phyloP scores from a whole-genome alignment of 2,113 vertebrate genomes.

The Ceyx cyanopectus region DNA sequence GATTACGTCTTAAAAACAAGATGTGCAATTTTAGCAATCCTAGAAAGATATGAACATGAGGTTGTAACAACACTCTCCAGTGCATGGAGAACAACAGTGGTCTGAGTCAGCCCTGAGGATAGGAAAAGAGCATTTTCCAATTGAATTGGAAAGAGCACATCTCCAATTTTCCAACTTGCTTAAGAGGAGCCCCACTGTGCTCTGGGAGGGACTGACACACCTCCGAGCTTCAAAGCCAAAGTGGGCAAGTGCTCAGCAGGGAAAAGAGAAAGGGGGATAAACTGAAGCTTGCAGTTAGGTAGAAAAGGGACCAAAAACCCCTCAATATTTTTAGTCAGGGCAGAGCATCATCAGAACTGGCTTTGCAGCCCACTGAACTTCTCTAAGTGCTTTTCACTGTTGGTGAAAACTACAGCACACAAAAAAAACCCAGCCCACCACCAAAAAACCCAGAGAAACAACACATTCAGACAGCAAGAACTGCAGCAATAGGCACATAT shows the following conservation, averaged over 20 bases:
- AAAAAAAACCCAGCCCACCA: too few relatives aligned
- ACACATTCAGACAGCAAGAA: too few relatives aligned
- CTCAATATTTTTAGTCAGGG: neutral
- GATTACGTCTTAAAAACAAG: neutral
- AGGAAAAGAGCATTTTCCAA: neutral
- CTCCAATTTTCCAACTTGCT: neutral
- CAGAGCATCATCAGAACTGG: neutral
- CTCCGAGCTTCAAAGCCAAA: neutral
- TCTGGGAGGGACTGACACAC: neutral
- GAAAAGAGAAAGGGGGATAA: accelerated
- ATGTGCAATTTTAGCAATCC: neutral
- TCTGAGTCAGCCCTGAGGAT: neutral
- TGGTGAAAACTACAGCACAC: neutral
- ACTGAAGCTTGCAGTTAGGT: neutral
- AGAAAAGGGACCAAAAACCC: neutral
- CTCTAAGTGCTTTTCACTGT: neutral
- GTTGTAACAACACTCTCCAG: neutral
- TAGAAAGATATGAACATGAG: neutral
- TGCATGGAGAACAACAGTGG: accelerated
- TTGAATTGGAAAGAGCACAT: too few relatives aligned
- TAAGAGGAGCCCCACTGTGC: neutral
- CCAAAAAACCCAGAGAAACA: too few relatives aligned
- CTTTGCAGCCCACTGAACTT: neutral
- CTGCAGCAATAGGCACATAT: constrained; percentile 32
- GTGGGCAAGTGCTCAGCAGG: neutral